A percentile compares a stretch with the other conserved stretches of the same genome.
phyloP scores from a whole-genome alignment of 2,113 vertebrate genomes.

The Rhea americana region DNA sequence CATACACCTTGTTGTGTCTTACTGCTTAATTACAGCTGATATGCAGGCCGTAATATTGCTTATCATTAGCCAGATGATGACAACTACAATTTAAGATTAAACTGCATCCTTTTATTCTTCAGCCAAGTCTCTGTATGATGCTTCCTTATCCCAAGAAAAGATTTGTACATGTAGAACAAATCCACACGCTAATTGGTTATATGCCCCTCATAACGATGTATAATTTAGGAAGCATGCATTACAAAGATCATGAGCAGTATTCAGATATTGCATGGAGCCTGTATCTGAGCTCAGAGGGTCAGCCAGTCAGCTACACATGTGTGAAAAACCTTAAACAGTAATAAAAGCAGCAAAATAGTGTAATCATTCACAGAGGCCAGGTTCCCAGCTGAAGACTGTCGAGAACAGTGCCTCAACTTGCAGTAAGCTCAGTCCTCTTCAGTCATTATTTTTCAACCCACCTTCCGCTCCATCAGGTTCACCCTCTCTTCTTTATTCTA shows the following conservation, averaged over 20 bases:
- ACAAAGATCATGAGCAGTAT: neutral
- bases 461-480: neutral
- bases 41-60: constrained; percentile 46
- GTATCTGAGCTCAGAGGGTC: neutral
- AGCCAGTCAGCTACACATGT: neutral
- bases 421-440: neutral
- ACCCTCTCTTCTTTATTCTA: neutral
- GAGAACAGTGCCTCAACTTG: neutral
- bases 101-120: constrained; percentile 25
- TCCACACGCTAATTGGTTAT: constrained; percentile 13
- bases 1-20: constrained; percentile 69
- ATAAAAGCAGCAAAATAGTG: neutral
- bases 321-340: neutral
- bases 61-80: constrained; percentile 66
- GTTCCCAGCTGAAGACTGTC: neutral
- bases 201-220: constrained; percentile 1
- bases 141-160: constrained; percentile 53
- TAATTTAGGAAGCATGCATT: neutral
- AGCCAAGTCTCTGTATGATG: constrained; percentile 45
- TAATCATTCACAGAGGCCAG: neutral
- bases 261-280: neutral
- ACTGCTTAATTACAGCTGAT: constrained; percentile 54
- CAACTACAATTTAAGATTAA: constrained; percentile 68
- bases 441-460: neutral
- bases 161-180: constrained; percentile 64